Evolutionary conservation across 2,888 invertebrate genomes (phyloP), one percentile per base, ranked within the genome.

Genomic region (Portevinia maculata): DNA sequence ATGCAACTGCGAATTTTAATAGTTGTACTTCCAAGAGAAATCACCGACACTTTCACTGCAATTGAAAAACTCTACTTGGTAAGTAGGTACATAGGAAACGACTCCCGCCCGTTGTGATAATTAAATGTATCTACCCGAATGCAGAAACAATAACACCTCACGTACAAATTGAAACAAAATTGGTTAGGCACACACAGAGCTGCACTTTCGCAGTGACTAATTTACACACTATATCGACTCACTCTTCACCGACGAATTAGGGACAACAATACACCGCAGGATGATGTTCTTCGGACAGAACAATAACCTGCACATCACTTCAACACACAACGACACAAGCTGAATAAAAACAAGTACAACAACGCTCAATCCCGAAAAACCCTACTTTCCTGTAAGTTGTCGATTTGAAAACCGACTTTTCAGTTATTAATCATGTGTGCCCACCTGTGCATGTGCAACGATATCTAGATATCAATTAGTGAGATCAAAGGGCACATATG

Each of bases 361-460:
- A 60, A 46, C 24, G 11, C 48, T 24, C 32, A 59, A 73, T 37
- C 24, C 32, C 69, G 37, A 50, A 64, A 62, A 62, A 32, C 30
- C 48, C 24, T 48, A 64, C 53, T 55, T 74, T 55, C 19, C 76
- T 65, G 59, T 81, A 64, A 76, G 60, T 81, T 59, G 57, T 46
- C 59, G 39, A 70, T 46, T 48, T 19, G 53, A 57, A 52, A 71
- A 67, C 37, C 48, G 65, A 44, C 78, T 73, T 73, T 24, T 78
- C 62, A 83, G 73, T 83, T 78, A 83, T 73, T 67, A 34, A 83
- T 73, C 71, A 19, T 78, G 71, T 78, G 78, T 78, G 71, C 67
- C 67, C 83, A 83, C 83, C 71, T 83, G 83, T 83, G 71, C 60
- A 76, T 83, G 83, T 83, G 71, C 60, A 76, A 24, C 24, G 69